Percentiles rank a stretch among this genome's conserved stretches.
phyloP scores from a whole-genome alignment of 2,797 vertebrate species.

The Pangasius larnaudii region DNA sequence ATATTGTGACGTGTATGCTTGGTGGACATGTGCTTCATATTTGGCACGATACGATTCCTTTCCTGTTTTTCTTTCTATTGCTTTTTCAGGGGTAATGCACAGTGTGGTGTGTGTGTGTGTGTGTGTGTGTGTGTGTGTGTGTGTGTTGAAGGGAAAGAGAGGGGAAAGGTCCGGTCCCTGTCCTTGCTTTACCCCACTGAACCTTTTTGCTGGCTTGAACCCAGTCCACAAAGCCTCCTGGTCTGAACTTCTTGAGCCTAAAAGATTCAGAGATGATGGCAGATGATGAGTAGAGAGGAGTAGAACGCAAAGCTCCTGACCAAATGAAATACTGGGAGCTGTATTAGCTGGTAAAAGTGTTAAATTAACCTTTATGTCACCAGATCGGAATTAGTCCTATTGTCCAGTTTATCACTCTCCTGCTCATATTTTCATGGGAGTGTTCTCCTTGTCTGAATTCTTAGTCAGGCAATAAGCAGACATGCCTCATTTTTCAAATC shows the following conservation, averaged over 20 bases:
- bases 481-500: not conserved
- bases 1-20: not conserved
- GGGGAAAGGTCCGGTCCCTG: not conserved
- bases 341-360: not conserved
- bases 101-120: not conserved
- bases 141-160: not conserved
- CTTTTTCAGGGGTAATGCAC: not conserved
- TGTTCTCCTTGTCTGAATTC: not conserved
- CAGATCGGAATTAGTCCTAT: not conserved
- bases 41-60: constrained; percentile 10
- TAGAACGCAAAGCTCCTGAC: constrained; percentile 7
- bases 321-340: not conserved
- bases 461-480: not conserved
- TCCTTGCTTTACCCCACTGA: constrained; percentile 45
- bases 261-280: constrained; percentile 12
- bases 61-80: not conserved
- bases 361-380: not conserved
- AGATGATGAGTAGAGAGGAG: constrained; percentile 2
- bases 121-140: constrained; percentile 15
- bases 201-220: constrained; percentile 34
- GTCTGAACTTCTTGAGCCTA: constrained; percentile 37
- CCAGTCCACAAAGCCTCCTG: constrained; percentile 28
- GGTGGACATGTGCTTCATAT: constrained; percentile 30
- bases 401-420: not conserved
- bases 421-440: constrained; percentile 13